Conservation (phyloP, 2,888 invertebrate species). For the Slavum lentiscoides region DNA sequence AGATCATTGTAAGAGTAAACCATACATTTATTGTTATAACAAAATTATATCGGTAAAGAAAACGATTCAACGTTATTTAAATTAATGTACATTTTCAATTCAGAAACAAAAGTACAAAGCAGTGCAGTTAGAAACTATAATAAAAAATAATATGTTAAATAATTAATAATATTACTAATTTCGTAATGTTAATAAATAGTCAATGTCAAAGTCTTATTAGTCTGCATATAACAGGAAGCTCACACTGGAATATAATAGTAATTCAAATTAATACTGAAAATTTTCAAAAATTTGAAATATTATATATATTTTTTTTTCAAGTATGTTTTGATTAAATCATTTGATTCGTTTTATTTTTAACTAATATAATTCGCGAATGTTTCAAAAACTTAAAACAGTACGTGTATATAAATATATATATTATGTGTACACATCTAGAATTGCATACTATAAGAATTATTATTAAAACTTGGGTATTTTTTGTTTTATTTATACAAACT, state of each 20-base stretch:
- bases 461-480: too few relatives aligned
- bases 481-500: too few relatives aligned
- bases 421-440: background rate
- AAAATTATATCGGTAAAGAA: background rate
- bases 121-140: slow-evolving; percentile 1
- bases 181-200: slow-evolving; percentile 32
- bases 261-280: slow-evolving; percentile 12
- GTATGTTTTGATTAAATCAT: background rate
- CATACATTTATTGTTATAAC: background rate
- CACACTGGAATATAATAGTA: slow-evolving; percentile 40
- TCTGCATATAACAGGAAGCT: slow-evolving; percentile 25
- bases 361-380: background rate
- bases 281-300: background rate
- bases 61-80: background rate
- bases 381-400: background rate
- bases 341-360: background rate
- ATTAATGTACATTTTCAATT: background rate
- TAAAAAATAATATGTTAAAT: background rate
- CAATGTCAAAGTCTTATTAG: slow-evolving; percentile 44
- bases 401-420: background rate
- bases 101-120: background rate
- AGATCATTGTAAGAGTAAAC: background rate
- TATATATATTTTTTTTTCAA: background rate
- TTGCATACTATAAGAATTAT: background rate
- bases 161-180: background rate